Conservation (phyloP, 2,113 vertebrate species). For the Sus scrofa region T2T-Sscrofa CM000812.6:23138001-23138500, state of each 20-base stretch:
- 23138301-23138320: neutral
- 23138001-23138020: neutral
- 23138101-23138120: neutral
- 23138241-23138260: neutral
- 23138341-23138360: neutral
- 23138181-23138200: neutral
- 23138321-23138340: neutral
- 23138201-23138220: neutral
- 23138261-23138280: neutral
- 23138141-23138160: neutral
- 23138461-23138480: no score
- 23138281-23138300: neutral
- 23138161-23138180: neutral
- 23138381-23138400: neutral
- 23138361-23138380: neutral
- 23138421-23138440: no score
- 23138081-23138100: neutral
- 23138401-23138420: neutral
- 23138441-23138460: no score
- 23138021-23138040: neutral
- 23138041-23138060: neutral
- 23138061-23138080: neutral
- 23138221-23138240: neutral
- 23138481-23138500: no score
- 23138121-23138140: neutral